Evolutionary conservation across 2,113 vertebrate species (phyloP), one percentile per base, ranked within the genome.

Genomic region (Miniopterus natalensis): DNA sequence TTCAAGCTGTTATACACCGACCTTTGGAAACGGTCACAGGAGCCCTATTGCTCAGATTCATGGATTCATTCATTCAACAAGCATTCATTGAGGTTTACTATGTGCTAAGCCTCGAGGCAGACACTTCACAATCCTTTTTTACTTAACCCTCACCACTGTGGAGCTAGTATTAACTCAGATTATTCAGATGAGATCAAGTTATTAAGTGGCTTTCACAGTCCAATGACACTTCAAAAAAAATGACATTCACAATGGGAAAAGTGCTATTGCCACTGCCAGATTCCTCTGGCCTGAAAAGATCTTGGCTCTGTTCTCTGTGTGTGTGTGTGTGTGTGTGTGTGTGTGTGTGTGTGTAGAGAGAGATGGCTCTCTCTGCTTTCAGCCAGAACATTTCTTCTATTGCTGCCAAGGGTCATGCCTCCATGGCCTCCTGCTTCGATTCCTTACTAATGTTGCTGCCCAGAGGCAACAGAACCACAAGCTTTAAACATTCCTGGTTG

Each of bases 161-260:
- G 20, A 70, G 84, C 68, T 78, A 63, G 88, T 90, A 97, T 95
- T 95, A 96, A 90, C 31, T 78, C 88, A 96, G 66, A 96, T 95
- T 92, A 97, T 95, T 97, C 92, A 94, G 73, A 94, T 88, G 89
- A 95, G 95, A 88, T 97, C 85, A 96, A 94, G 85, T 96, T 96
- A 93, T 96, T 93, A 97, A 96, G 96, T 95, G 85, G 61, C 85
- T 97, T 97, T 96, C 73, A 90, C 88, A 88, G 68, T 79, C 83
- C 78, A 94, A 70, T 65, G 57, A 84, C 88, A 92, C 88, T 95
- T 96, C 79, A 2, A 29, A 79, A 84, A 94, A 97, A 94, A 77
- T 81, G 77, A 78, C 78, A 92, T 23, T 80, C 42, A 96, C 78
- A 88, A 95, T 96, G 83, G 78, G 78, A 80, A 88, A 88, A 94